Percentiles rank a stretch among this genome's conserved stretches.
These are phyloP conservation scores for Phylloscopus trochilus DNA, from an alignment of 2,113 vertebrate genomes.

Conservation along the genomic window DNA sequence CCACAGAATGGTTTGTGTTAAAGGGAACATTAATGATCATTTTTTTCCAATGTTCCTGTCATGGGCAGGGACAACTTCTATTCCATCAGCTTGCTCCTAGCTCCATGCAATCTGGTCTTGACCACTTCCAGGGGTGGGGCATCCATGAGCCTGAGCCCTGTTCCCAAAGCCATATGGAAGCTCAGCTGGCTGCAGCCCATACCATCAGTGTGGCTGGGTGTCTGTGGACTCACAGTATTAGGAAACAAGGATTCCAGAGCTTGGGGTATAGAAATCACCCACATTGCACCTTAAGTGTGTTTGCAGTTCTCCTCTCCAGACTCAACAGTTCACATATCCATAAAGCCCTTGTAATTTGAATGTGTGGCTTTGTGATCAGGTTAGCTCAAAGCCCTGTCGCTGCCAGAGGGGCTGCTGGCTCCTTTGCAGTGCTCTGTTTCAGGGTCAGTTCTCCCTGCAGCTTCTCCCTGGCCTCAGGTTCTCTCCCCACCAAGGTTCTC, in stretches of 20 bases:
- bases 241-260: neutral
- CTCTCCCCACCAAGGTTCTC: accelerated
- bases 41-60: neutral
- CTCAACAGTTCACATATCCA: accelerated
- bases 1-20: neutral
- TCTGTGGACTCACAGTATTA: neutral
- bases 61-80: neutral
- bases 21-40: neutral
- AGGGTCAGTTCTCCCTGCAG: neutral
- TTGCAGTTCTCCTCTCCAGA: neutral
- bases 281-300: no score
- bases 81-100: neutral
- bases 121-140: neutral
- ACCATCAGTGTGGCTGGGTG: accelerated
- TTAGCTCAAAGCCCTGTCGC: accelerated
- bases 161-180: neutral
- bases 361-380: neutral
- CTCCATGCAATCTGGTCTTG: neutral
- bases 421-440: neutral
- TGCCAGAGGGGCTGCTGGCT: neutral
- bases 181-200: accelerated
- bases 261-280: neutral
- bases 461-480: neutral
- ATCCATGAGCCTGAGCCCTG: accelerated
- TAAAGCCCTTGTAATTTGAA: neutral